These are phyloP conservation scores for Smithornis capensis DNA, from an alignment of 2,113 vertebrate genomes.

Conservation along the genomic window DNA sequence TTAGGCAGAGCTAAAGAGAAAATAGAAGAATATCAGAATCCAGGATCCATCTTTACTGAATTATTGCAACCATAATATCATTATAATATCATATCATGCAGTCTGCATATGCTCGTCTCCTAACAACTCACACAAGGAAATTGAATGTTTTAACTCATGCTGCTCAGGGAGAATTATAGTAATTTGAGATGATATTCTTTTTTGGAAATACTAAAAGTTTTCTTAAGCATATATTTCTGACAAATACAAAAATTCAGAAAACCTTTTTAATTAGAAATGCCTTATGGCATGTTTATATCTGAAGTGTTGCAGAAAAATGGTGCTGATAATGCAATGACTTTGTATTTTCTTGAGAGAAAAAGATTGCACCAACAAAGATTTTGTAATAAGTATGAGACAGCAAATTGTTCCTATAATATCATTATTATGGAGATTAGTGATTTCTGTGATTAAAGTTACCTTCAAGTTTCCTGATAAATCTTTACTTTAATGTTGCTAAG, in stretches of 20 bases:
- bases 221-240: neutral
- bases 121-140: neutral
- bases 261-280: neutral
- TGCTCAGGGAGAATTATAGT: neutral
- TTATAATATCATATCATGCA: neutral
- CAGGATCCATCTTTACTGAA: neutral
- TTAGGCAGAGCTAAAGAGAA: neutral
- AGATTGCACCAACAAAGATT: neutral
- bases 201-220: neutral
- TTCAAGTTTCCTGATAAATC: neutral
- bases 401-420: neutral
- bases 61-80: neutral
- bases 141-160: neutral
- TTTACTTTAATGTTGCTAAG: neutral
- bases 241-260: neutral
- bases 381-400: neutral
- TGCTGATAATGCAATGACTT: neutral
- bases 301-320: neutral
- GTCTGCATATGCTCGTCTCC: neutral
- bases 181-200: neutral
- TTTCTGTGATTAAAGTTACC: neutral
- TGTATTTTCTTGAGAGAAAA: neutral
- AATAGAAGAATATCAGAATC: neutral
- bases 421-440: neutral
- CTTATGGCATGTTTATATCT: neutral